These are phyloP conservation scores for Presbytis comata DNA, from an alignment of 2,797 vertebrate species.

Conservation along the genomic window DNA sequence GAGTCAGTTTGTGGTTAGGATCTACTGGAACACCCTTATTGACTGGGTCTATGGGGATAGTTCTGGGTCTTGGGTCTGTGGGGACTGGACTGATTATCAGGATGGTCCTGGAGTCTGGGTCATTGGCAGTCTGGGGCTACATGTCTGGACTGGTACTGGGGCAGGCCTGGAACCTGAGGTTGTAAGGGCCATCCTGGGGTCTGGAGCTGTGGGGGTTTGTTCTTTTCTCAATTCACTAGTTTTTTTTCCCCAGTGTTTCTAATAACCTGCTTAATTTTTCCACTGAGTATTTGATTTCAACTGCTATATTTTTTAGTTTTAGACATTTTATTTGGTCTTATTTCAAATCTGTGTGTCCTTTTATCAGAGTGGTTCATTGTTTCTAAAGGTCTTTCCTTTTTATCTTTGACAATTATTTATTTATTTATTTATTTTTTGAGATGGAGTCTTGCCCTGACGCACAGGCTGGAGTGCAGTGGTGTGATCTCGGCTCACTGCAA, in stretches of 20 bases:
- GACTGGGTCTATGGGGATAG: not conserved
- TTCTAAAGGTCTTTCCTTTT: not conserved
- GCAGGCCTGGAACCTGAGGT: not conserved
- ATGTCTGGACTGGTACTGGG: too few relatives aligned
- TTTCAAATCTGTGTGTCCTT: not conserved
- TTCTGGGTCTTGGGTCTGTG: not conserved
- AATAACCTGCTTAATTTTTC: not conserved
- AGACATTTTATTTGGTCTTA: not conserved
- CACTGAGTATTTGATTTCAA: not conserved
- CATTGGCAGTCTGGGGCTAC: not conserved
- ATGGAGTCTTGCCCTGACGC: too few relatives aligned
- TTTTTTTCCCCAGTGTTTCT: not conserved
- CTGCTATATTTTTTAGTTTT: not conserved
- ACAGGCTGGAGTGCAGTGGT: too few relatives aligned
- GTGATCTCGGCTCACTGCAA: too few relatives aligned
- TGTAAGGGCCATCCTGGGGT: not conserved
- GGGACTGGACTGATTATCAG: not conserved
- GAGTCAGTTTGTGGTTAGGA: too few relatives aligned
- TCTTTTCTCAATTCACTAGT: not conserved
- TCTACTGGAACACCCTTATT: not conserved
- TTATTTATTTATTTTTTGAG: too few relatives aligned
- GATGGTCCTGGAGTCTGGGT: not conserved
- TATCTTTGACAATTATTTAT: not conserved
- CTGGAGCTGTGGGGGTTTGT: not conserved
- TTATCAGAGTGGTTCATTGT: not conserved